Base-by-base conservation (phyloP, 64 coral and sea anemone species). In the Acropora yongei region DNA sequence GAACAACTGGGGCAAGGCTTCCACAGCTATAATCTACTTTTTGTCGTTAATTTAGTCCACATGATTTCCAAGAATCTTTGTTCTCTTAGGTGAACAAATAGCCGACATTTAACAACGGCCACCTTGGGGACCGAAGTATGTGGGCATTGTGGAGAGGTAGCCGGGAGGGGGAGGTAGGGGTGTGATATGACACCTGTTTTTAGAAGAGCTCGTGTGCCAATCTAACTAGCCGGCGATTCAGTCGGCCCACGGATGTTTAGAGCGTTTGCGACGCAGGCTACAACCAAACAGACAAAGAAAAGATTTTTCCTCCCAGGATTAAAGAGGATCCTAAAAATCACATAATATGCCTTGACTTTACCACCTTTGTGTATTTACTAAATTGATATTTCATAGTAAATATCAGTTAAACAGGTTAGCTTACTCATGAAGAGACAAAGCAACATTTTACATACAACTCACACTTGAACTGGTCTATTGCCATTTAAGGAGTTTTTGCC, bases 331-430 rank as follows among this genome's bases (percentile, higher is more conserved):
- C 60, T 65, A 65, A 65, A 65, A 65, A 65, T 65, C 60, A 65
- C 60, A 1, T 65, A 65, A 65, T 65, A 65, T 65, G 60, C 60
- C 60, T 65, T 65, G 60, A 65, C 60, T 65, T 65, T 65, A 65
- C 60, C 60, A 65, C 60, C 60, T 65, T 65, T 65, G 60, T 65
- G 60, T 65, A 65, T 65, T 65, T 65, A 65, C 60, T 65, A 65
- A 65, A 65, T 65, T 65, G 60, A 65, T 65, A 65, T 65, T 65
- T 65, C 60, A 65, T 65, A 65, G 60, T 65, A 65, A 65, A 65
- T 65, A 65, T 65, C 60, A 65, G 60, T 65, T 65, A 65, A 65
- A 65, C 60, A 65, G 60, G 60, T 65, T 65, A 65, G 60, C 1
- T 65, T 65, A 65, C 60, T 65, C 60, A 65, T 65, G 60, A 65